A percentile compares a stretch with the other conserved stretches of the same genome.
Conservation (phyloP, 1,140 invertebrate genomes). For the Colletes latitarsis region DNA sequence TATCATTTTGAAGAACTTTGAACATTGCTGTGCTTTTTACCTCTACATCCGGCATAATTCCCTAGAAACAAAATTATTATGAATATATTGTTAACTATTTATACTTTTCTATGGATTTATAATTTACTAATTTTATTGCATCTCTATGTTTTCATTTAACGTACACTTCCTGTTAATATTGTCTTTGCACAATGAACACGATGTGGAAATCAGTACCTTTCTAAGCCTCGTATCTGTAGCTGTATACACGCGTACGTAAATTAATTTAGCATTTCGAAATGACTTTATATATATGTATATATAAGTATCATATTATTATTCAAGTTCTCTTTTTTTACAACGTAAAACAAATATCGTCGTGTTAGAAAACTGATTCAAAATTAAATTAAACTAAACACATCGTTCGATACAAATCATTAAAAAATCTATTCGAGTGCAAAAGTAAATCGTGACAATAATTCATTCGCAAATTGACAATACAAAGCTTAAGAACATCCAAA, state of each 20-base stretch:
- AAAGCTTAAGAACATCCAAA: neutral
- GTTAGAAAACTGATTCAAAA: neutral
- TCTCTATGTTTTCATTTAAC: neutral
- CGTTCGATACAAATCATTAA: neutral
- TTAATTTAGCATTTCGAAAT: conserved; percentile 14
- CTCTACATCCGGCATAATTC: neutral
- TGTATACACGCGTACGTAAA: neutral
- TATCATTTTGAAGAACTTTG: conserved; percentile 81
- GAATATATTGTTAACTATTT: neutral
- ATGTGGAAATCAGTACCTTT: neutral
- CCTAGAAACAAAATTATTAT: conserved; percentile 19
- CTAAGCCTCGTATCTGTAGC: neutral
- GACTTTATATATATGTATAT: neutral
- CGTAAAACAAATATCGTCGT: neutral
- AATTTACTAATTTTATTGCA: neutral
- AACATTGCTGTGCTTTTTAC: conserved; percentile 55
- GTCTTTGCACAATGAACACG: neutral
- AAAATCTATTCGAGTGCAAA: neutral
- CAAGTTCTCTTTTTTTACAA: neutral
- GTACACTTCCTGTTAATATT: neutral
- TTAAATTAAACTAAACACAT: neutral
- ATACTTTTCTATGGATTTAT: too few species aligned
- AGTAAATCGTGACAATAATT: neutral
- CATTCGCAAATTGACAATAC: too few species aligned
- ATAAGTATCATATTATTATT: neutral